These are phyloP conservation scores for Istiophorus platypterus DNA, from an alignment of 2,113 vertebrate species.

Conservation along the genomic window DNA sequence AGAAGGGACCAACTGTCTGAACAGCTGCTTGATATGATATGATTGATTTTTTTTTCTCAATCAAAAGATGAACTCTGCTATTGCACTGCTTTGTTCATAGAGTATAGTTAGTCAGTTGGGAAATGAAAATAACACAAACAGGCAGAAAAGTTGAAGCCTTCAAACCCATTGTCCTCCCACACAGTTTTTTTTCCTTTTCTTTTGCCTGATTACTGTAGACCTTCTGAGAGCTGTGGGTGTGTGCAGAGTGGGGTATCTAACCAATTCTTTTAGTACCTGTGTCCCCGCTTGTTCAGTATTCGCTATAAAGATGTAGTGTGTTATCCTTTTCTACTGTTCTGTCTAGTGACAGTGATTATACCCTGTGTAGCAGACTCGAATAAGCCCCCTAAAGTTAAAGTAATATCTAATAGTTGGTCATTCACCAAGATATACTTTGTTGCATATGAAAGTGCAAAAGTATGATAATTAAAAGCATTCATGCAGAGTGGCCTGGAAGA, in stretches of 20 bases:
- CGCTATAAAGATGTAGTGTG: background rate
- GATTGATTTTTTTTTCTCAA: background rate
- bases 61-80: background rate
- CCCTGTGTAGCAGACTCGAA: background rate
- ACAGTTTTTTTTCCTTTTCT: background rate
- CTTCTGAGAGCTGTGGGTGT: background rate
- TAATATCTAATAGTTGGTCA: background rate
- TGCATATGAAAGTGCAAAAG: background rate
- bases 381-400: background rate
- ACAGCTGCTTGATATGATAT: conserved; percentile 1
- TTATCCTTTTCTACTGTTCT: background rate
- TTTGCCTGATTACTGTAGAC: background rate
- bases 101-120: background rate
- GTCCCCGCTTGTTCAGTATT: background rate
- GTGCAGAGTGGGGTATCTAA: background rate
- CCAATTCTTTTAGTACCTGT: background rate
- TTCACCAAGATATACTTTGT: background rate
- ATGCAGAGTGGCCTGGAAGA: background rate
- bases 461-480: background rate
- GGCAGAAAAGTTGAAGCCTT: background rate
- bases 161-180: background rate
- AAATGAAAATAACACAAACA: conserved; percentile 11
- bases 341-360: background rate
- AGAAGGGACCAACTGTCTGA: background rate
- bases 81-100: background rate